Percentiles rank a stretch among this genome's conserved stretches.
These are phyloP conservation scores for Agelas oroides DNA, from an alignment of 37 sponge, comb jelly and placozoan species.

Conservation along the genomic window DNA sequence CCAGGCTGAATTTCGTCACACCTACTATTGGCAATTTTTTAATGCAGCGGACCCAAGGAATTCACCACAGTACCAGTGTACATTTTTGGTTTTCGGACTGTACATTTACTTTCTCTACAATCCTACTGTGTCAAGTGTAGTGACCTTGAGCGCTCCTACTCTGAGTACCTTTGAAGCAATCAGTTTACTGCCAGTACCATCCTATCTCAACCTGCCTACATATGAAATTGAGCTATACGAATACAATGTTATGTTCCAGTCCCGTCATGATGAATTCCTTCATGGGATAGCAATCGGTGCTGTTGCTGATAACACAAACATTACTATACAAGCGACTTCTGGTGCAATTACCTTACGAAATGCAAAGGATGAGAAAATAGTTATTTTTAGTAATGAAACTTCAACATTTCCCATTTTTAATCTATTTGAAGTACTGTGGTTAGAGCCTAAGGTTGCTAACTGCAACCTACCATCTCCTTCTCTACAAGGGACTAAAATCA, in stretches of 20 bases:
- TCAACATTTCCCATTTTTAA: background rate
- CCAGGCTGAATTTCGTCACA: too few species aligned
- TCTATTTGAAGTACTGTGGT: conserved; percentile 14
- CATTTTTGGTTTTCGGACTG: background rate
- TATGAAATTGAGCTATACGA: background rate
- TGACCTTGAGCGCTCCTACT: too few species aligned
- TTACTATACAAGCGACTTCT: background rate
- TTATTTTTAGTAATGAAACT: background rate
- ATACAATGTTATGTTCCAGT: conserved; percentile 6
- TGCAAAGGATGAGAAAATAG: background rate
- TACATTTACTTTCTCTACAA: background rate
- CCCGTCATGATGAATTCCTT: background rate
- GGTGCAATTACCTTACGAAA: background rate
- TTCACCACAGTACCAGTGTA: too few species aligned
- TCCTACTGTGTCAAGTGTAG: background rate
- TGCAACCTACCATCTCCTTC: too few species aligned
- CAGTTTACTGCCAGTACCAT: too few species aligned
- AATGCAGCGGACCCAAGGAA: too few species aligned
- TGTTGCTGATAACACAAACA: background rate
- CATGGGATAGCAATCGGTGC: background rate
- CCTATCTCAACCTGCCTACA: too few species aligned
- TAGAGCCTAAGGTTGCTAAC: conserved; percentile 3
- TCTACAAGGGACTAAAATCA: background rate
- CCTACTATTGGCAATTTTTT: too few species aligned
- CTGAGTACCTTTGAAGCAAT: too few species aligned